phyloP scores from a whole-genome alignment of 1,140 invertebrate genomes.

The Brachionus plicatilis region DNA sequence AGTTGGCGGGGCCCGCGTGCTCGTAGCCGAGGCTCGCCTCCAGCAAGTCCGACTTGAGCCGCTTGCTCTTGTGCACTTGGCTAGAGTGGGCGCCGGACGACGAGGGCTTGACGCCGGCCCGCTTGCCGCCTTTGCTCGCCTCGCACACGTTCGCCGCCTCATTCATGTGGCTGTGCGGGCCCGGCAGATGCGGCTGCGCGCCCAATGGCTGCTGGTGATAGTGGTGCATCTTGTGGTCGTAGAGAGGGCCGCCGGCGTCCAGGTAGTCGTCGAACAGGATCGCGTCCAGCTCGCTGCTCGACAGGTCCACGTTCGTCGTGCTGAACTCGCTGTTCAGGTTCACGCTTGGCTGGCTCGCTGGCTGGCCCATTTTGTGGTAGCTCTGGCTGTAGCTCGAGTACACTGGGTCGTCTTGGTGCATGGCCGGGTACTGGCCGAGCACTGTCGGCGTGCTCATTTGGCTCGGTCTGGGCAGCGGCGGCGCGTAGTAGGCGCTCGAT shows the following conservation, averaged over 20 bases:
- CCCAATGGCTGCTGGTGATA: background rate
- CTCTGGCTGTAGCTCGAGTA: background rate
- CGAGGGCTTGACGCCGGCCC: background rate
- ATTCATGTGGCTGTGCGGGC: background rate
- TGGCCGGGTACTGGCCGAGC: background rate
- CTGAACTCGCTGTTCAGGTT: background rate
- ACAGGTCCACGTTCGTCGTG: background rate
- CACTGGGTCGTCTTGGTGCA: background rate
- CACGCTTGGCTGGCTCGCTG: background rate
- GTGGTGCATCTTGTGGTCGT: background rate
- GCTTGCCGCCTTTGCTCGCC: background rate
- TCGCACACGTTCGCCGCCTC: background rate
- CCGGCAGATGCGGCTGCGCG: background rate
- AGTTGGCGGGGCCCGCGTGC: background rate
- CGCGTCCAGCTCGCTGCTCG: background rate
- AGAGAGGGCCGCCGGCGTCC: background rate
- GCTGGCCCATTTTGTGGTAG: background rate
- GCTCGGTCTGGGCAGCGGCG: background rate
- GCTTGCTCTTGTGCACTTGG: background rate
- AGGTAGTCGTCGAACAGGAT: conserved; percentile 9
- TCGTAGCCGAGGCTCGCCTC: background rate
- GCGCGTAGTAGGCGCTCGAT: background rate
- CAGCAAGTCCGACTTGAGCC: background rate
- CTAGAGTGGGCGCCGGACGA: background rate
- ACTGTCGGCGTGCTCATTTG: background rate